Conservation (phyloP, 1,140 invertebrate species). For the Grapholita molesta region DNA sequence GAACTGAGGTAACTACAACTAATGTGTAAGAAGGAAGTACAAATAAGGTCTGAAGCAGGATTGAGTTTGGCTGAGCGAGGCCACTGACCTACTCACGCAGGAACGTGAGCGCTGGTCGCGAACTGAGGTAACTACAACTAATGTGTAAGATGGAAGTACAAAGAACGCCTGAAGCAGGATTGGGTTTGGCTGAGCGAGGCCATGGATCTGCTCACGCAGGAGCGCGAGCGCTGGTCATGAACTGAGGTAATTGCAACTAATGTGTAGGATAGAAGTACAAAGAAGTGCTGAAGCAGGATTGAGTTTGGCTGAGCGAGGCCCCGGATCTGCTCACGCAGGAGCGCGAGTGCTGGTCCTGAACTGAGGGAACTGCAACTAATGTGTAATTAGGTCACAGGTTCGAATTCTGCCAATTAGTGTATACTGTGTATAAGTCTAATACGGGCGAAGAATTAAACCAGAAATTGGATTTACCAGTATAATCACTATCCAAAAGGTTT, state of each 20-base stretch:
- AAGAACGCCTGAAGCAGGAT: slow-evolving; percentile 23
- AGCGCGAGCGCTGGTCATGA: slow-evolving; percentile 1
- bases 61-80: slow-evolving; percentile 6
- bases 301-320: not conserved
- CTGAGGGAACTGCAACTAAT: too few relatives aligned
- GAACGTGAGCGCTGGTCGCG: slow-evolving; percentile 17
- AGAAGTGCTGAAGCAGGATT: not conserved
- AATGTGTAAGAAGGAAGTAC: too few relatives aligned
- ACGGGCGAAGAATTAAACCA: too few relatives aligned
- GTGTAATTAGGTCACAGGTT: too few relatives aligned
- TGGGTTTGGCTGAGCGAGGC: slow-evolving; percentile 29
- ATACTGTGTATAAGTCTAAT: too few relatives aligned
- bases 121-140: not conserved
- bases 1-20: slow-evolving; percentile 10
- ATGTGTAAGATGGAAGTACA: not conserved
- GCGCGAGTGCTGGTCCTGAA: slow-evolving; percentile 11
- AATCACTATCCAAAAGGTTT: too few relatives aligned
- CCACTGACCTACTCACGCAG: slow-evolving; percentile 15
- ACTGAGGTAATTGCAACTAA: not conserved
- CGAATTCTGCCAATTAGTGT: too few relatives aligned
- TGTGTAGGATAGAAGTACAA: too few relatives aligned
- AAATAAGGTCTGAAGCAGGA: slow-evolving; percentile 4
- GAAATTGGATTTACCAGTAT: too few relatives aligned
- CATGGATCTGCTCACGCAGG: slow-evolving; percentile 13
- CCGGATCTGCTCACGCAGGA: too few relatives aligned